Base-by-base conservation (phyloP, 2,113 vertebrate genomes). In the Brevimyrus niger region DNA sequence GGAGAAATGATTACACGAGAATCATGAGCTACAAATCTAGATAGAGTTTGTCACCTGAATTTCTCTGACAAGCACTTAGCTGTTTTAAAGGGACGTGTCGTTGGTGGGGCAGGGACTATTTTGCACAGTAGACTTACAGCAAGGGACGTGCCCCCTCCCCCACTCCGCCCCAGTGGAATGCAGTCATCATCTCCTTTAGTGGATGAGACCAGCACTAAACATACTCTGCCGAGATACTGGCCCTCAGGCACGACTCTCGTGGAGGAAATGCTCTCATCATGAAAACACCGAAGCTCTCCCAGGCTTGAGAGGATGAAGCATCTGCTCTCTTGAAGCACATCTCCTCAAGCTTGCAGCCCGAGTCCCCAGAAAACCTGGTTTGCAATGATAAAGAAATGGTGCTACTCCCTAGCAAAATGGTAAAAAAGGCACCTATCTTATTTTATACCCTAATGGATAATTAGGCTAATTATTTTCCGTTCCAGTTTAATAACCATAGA, bases 401-500 rank as follows among this genome's bases (percentile, higher is more conserved):
- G 3, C 55, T 35, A 53, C 55, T 31, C 61, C 15, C 86, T 38
- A 42, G n/a, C 31, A 87, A 19, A 51, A 61, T 2, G 31, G 2
- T 23, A 23, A 87, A 58, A 27, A 51, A 73, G 17, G 6, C 19
- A 55, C 53, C 21, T 55, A 53, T 38, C 50, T 87, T 50, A 58
- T 44, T 15, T 87, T 61, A 87, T 87, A 61, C 86, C 31, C 27
- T 58, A 55, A 55, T 38, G 51, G 65, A 61, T 17, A 87, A 87
- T 87, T 61, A 44, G 86, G 35, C 86, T 86, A 86, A 86, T 86
- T 44, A 50, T 86, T 86, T 53, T 4, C 10, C 47, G 51, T 86
- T 51, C 47, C 46, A 86, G n/a, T 53, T 86, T 13, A 86, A 27
- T 35, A 86, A 38, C 85, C 21, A 42, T 61, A 58, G 6, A 58